Conservation (phyloP, 2,113 vertebrate genomes). For the Rhea americana region DNA sequence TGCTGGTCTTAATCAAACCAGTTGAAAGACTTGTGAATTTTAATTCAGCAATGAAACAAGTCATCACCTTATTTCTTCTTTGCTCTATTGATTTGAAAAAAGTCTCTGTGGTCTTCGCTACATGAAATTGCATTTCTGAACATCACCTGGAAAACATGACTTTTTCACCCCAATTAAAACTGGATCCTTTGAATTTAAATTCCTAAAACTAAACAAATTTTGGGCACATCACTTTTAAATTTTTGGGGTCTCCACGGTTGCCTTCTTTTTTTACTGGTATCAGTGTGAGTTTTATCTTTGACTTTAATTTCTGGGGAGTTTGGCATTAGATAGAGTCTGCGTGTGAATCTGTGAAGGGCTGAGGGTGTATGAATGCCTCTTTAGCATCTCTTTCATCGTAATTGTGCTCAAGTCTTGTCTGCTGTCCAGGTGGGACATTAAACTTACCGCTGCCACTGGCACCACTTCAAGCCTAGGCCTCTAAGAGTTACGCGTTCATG, state of each 20-base stretch:
- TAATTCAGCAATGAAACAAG: not conserved
- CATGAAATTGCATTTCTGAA: not conserved
- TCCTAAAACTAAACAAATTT: not conserved
- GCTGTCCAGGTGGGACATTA: not conserved
- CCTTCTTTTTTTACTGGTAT: not conserved
- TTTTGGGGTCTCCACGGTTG: not conserved
- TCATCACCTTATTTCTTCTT: not conserved
- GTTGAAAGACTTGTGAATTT: not conserved
- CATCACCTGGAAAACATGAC: not conserved
- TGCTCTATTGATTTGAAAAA: not conserved
- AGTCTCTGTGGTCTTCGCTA: not conserved
- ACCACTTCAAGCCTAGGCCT: not conserved
- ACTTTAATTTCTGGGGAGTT: not conserved
- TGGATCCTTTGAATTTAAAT: not conserved
- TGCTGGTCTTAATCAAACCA: not conserved
- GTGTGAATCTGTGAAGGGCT: not conserved
- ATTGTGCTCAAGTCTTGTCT: not conserved
- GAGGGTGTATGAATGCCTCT: not conserved
- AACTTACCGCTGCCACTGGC: not conserved
- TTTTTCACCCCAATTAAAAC: not conserved
- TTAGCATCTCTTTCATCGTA: not conserved
- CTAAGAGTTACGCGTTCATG: not conserved
- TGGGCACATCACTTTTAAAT: fast-evolving
- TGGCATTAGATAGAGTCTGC: not conserved
- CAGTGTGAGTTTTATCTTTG: not conserved